Percentiles rank a stretch among this genome's conserved stretches.
Conservation (phyloP, 2,113 vertebrate species). For the Phrynocephalus versicolor region DNA sequence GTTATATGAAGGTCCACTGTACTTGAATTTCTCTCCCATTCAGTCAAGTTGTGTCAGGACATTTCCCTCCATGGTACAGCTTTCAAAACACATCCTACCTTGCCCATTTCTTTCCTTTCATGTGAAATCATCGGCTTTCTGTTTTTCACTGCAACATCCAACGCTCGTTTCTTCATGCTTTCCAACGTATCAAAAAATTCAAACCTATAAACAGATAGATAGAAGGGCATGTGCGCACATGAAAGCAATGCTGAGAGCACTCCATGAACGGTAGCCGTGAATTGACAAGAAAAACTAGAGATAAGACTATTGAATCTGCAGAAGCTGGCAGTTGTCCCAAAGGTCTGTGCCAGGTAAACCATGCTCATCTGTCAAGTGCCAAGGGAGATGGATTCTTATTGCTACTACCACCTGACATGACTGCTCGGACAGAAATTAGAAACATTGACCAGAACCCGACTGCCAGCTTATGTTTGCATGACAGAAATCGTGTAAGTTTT, state of each 20-base stretch:
- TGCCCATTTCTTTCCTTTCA: slow-evolving; percentile 91
- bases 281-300: neutral
- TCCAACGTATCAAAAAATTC: slow-evolving; percentile 87
- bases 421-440: too few species aligned
- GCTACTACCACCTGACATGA: too few species aligned
- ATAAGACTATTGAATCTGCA: too few species aligned
- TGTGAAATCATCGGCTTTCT: slow-evolving; percentile 84
- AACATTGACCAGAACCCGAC: too few species aligned
- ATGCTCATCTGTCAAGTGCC: too few species aligned
- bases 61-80: neutral
- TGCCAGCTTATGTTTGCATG: too few species aligned
- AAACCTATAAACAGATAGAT: slow-evolving; percentile 79
- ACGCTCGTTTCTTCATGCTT: slow-evolving; percentile 80
- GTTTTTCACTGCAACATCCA: slow-evolving; percentile 93
- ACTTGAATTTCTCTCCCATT: neutral
- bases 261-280: neutral
- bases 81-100: slow-evolving; percentile 69
- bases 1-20: too few species aligned
- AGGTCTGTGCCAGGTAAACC: too few species aligned
- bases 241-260: neutral
- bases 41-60: neutral
- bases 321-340: too few species aligned
- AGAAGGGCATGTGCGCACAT: slow-evolving; percentile 7
- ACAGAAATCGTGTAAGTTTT: too few species aligned
- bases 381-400: too few species aligned